Percentiles rank a stretch among this genome's conserved stretches.
phyloP scores from a whole-genome alignment of 2,888 invertebrate species.

The Uloborus plumipes region DNA sequence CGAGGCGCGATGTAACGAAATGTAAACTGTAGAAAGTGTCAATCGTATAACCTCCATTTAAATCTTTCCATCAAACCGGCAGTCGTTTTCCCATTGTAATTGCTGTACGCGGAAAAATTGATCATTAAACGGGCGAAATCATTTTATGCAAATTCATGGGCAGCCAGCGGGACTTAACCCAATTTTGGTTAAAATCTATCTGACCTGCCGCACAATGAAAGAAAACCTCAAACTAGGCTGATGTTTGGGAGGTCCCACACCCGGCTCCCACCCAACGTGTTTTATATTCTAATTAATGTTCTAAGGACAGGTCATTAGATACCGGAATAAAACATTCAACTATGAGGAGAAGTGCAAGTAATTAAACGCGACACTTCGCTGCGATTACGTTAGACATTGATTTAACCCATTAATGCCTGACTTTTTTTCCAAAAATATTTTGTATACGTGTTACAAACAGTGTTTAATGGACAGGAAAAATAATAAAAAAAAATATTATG shows the following conservation, averaged over 20 bases:
- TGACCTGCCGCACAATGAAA: slow-evolving; percentile 20
- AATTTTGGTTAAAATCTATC: slow-evolving; percentile 18
- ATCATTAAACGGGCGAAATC: slow-evolving; percentile 39
- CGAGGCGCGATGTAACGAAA: too few species aligned
- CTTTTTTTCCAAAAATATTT: too few species aligned
- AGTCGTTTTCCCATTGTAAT: neutral
- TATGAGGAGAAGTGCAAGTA: neutral
- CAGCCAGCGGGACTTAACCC: slow-evolving; percentile 38
- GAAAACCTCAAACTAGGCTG: slow-evolving; percentile 29
- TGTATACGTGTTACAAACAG: too few species aligned
- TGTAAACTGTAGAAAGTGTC: too few species aligned
- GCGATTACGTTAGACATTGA: too few species aligned
- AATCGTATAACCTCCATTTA: too few species aligned
- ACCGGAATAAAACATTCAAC: neutral
- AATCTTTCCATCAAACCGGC: too few species aligned
- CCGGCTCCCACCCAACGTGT: slow-evolving; percentile 9
- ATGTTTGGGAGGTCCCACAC: slow-evolving; percentile 21
- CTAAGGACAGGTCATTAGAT: slow-evolving; percentile 45
- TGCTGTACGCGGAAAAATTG: slow-evolving; percentile 9
- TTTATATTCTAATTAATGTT: slow-evolving; percentile 39
- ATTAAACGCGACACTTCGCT: neutral
- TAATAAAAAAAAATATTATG: too few species aligned
- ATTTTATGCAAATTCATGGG: slow-evolving; percentile 38
- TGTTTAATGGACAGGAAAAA: too few species aligned
- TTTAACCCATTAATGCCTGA: too few species aligned